Base-by-base conservation (phyloP, 2,113 vertebrate species). In the Theropithecus gelada region DNA sequence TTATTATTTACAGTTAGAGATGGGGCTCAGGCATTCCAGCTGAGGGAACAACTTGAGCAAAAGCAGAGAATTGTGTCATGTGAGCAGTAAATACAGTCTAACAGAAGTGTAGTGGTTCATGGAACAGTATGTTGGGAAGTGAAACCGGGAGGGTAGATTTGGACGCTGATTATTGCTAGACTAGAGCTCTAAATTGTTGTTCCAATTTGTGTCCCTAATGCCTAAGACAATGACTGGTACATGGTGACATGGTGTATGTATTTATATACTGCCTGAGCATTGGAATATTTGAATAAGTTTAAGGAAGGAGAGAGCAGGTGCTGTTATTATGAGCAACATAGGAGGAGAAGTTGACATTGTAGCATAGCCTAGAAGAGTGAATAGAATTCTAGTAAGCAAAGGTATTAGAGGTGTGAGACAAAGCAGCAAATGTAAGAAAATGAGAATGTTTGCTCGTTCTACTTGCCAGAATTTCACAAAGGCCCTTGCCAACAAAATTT, bases 251-350 rank as follows among this genome's bases (percentile, higher is more conserved):
- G 66, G 35, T 18, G n/a, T 61, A 3, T 92, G 4, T 95, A 66
- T 93, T 89, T 94, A 61, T 64, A 66, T 68, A 66, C 9, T 84
- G 64, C 9, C 38, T 59, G 10, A 92, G 57, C 78, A 50, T 40
- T 80, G 48, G 50, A 92, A 45, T 88, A 38, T 84, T 81, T 82
- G 43, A 91, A 79, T 92, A 86, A 73, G 84, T 76, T 92, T 92
- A 70, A 94, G 70, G 40, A 87, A 83, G 52, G 45, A 45, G 64
- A 84, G 79, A 57, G 50, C 20, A 93, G 40, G 10, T 88, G 22
- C 6, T 76, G 22, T 76, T 75, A 84, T 70, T 12, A 45, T 88
- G 38, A 78, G 43, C 20, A 78, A 40, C 43, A 73, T 50, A 59
- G 18, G 17, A 59, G 50, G 73, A 68, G 73, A 66, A 93, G 8